phyloP scores from a whole-genome alignment of 2,888 invertebrate genomes.

The Drosophila mettleri region DNA sequence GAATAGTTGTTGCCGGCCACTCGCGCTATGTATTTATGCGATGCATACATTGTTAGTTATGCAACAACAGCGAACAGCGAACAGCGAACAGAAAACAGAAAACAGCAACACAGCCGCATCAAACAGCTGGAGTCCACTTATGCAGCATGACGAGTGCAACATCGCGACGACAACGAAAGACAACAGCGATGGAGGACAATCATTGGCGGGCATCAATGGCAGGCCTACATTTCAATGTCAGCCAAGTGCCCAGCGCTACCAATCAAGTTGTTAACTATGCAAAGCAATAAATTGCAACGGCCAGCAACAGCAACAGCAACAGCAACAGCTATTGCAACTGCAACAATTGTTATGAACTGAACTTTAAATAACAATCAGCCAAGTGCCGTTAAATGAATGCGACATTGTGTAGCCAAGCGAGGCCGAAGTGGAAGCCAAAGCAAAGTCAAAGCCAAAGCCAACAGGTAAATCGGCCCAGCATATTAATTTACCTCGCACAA shows the following conservation, averaged over 20 bases:
- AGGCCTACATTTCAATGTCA: constrained; percentile 80
- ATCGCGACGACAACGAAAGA: constrained; percentile 42
- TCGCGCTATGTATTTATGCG: constrained; percentile 73
- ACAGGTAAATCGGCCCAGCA: constrained; percentile 51
- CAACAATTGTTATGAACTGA: constrained; percentile 76
- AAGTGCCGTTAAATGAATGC: constrained; percentile 79
- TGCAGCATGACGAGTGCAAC: constrained; percentile 73
- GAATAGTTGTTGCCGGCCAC: constrained; percentile 51
- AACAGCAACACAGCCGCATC: constrained; percentile 39
- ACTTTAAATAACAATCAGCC: constrained; percentile 79
- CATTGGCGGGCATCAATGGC: constrained; percentile 79
- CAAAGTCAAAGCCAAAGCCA: constrained; percentile 40
- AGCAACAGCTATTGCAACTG: constrained; percentile 26
- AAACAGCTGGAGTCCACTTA: constrained; percentile 72
- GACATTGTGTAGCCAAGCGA: constrained; percentile 64
- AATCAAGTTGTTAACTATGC: constrained; percentile 78
- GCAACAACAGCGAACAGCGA: constrained; percentile 54
- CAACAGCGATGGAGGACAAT: constrained; percentile 64
- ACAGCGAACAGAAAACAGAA: constrained; percentile 2
- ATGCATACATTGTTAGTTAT: constrained; percentile 78
- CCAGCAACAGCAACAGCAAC: constrained; percentile 38
- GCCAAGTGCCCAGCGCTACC: constrained; percentile 75
- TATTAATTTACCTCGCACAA: constrained; percentile 69
- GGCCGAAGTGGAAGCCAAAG: no score
- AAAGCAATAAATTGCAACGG: constrained; percentile 69